Evolutionary conservation across 2,113 vertebrate genomes (phyloP).

Genomic region (Prinia subflava): DNA sequence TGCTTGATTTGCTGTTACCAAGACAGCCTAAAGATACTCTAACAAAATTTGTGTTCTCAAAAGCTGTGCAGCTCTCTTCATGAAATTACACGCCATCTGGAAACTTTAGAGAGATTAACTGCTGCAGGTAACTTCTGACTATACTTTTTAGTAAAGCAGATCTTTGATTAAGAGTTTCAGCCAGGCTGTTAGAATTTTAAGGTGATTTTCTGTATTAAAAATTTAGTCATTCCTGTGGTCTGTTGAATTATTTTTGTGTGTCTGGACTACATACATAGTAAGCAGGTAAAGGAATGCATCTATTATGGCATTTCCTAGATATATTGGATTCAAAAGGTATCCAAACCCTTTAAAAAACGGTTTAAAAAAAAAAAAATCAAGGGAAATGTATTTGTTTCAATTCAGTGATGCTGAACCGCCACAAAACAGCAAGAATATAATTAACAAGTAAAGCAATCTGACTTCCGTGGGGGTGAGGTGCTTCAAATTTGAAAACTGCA

Average conservation of each 20-base stretch:
- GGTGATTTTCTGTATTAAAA: background rate
- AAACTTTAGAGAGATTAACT: conserved; percentile 24
- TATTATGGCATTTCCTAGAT: background rate
- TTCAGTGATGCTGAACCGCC: conserved; percentile 4
- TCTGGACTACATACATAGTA: background rate
- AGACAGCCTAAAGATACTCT: background rate
- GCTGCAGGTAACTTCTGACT: background rate
- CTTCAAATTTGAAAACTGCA: conserved; percentile 4
- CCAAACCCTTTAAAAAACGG: background rate
- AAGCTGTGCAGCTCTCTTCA: conserved; percentile 12
- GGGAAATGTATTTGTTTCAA: conserved; percentile 28
- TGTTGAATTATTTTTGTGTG: background rate
- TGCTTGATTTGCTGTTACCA: background rate
- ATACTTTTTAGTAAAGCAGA: background rate
- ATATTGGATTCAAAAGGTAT: background rate
- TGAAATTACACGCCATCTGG: background rate
- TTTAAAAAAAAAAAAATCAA: background rate
- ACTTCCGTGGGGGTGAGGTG: background rate
- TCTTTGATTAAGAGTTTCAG: conserved; percentile 6
- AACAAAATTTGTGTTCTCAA: background rate
- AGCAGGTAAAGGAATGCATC: conserved; percentile 26
- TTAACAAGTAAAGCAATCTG: background rate
- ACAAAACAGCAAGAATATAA: background rate
- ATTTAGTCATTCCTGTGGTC: background rate
- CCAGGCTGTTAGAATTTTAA: background rate